Conservation (phyloP, 2,797 vertebrate genomes). For the Hyperoplus lanceolatus region DNA sequence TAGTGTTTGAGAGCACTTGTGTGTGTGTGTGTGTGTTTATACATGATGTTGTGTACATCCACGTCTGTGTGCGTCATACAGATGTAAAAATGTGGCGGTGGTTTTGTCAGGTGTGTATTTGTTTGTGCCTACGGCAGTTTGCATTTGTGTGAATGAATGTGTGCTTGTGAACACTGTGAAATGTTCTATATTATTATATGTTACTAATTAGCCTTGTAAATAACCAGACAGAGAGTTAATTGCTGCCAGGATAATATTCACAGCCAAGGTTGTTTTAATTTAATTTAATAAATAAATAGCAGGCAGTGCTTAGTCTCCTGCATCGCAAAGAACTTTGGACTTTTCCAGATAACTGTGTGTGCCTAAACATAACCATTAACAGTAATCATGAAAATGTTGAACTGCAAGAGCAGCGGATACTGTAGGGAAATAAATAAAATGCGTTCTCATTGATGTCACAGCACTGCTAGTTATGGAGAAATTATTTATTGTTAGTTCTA, state of each 20-base stretch:
- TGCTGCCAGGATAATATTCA: slow-evolving; percentile 6
- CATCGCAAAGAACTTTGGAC: not conserved
- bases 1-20: slow-evolving; percentile 46
- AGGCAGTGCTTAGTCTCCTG: not conserved
- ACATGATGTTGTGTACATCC: not conserved
- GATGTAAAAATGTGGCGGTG: not conserved
- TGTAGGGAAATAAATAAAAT: not conserved
- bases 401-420: not conserved
- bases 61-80: not conserved
- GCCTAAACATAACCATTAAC: not conserved
- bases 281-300: too few species aligned
- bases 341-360: not conserved
- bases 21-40: slow-evolving; percentile 29
- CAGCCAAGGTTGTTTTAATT: not conserved
- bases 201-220: slow-evolving; percentile 16
- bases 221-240: slow-evolving; percentile 1
- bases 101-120: slow-evolving; percentile 7
- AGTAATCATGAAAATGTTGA: not conserved
- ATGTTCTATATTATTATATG: not conserved
- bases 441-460: not conserved
- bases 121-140: slow-evolving; percentile 3
- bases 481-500: not conserved
- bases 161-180: not conserved
- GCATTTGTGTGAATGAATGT: slow-evolving; percentile 10
- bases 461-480: not conserved